These are phyloP conservation scores for Orius insidiosus DNA, from an alignment of 1,140 invertebrate species.

Conservation along the genomic window DNA sequence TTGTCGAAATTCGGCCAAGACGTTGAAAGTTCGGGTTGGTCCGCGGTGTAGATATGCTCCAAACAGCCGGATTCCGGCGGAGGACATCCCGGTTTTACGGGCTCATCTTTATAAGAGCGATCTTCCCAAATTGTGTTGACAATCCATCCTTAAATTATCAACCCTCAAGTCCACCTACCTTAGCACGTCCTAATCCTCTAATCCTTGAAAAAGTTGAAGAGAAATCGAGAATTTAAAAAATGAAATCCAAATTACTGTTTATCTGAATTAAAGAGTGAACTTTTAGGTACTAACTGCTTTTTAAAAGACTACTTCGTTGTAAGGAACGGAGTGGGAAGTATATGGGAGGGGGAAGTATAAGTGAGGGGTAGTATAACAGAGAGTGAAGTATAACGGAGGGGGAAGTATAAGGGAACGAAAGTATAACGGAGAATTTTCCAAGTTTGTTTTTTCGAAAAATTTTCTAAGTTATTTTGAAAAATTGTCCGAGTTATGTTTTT, in stretches of 20 bases:
- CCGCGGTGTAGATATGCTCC: constrained; percentile 40
- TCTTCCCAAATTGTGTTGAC: constrained; percentile 30
- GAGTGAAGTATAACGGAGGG: too few relatives aligned
- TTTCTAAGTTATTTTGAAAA: too few relatives aligned
- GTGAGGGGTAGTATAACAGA: too few relatives aligned
- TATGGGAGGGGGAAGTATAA: too few relatives aligned
- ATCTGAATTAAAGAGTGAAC: background rate
- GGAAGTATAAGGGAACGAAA: too few relatives aligned
- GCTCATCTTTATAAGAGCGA: constrained; percentile 24
- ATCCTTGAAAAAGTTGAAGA: background rate
- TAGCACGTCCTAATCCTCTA: constrained; percentile 26
- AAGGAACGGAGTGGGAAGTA: background rate
- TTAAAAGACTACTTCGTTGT: background rate
- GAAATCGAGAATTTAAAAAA: background rate
- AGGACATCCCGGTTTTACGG: background rate
- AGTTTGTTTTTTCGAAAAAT: too few relatives aligned
- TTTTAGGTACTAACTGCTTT: background rate
- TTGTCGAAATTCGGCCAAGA: constrained; percentile 37
- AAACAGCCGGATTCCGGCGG: constrained; percentile 26
- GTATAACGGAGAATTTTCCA: too few relatives aligned
- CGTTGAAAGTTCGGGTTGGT: constrained; percentile 38
- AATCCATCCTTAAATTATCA: constrained; percentile 48
- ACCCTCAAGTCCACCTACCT: constrained; percentile 44
- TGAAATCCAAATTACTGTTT: background rate
- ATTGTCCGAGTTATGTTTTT: too few relatives aligned